A percentile compares a stretch with the other conserved stretches of the same genome.
phyloP scores from a whole-genome alignment of 1,140 invertebrate species.

The Augochlora pura region DNA sequence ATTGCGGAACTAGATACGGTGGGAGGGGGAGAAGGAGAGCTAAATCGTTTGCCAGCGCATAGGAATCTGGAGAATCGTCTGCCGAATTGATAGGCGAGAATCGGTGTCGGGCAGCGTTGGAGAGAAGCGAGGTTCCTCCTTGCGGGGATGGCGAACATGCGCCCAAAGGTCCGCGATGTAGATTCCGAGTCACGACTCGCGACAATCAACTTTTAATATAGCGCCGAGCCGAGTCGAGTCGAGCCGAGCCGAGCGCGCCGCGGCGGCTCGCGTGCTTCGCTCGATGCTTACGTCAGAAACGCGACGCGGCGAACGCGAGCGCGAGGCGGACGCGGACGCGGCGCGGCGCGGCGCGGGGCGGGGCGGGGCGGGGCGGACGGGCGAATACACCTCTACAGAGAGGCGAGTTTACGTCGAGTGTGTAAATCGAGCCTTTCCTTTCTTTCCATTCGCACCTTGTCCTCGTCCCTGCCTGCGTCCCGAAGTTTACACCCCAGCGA shows the following conservation, averaged over 20 bases:
- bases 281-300: constrained; percentile 8
- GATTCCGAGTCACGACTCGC: constrained; percentile 18
- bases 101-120: neutral
- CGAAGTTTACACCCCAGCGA: constrained; percentile 54
- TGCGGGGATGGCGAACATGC: neutral
- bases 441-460: constrained; percentile 49
- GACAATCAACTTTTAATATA: constrained; percentile 38
- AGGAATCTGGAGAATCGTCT: too few species aligned
- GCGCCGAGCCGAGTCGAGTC: neutral
- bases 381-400: constrained; percentile 1
- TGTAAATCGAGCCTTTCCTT: constrained; percentile 39
- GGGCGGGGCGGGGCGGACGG: too few species aligned
- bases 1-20: too few species aligned
- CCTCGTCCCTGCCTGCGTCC: constrained; percentile 31
- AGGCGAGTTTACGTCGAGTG: constrained; percentile 32
- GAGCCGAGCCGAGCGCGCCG: neutral
- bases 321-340: too few species aligned
- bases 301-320: too few species aligned
- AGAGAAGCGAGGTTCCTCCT: neutral
- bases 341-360: too few species aligned
- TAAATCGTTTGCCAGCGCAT: too few species aligned
- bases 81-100: too few species aligned
- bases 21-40: too few species aligned
- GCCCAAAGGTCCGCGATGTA: constrained; percentile 13
- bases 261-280: neutral